Evolutionary conservation across 2,797 vertebrate species (phyloP), one percentile per base, ranked within the genome.

Genomic region (Remorina albescens): DNA sequence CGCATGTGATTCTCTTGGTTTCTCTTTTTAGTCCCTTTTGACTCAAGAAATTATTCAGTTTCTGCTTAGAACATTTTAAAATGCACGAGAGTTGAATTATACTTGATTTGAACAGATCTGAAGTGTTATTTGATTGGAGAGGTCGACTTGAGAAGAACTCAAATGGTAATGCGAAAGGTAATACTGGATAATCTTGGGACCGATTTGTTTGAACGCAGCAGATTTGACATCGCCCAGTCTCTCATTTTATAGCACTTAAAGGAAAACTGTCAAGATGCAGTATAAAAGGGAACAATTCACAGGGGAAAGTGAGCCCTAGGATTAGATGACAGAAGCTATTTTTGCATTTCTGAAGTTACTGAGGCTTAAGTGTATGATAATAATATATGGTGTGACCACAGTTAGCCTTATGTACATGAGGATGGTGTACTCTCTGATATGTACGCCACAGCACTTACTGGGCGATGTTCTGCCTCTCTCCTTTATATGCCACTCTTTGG

Each of bases 401-500:
- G 51, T 63, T 67, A 62, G 68, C 78, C 56, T 58, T 19, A 59
- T 56, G 74, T 82, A 81, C 81, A 75, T 47, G 34, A 80, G 49
- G 69, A 50, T 21, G 67, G 49, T 71, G 55, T 58, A 44, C 76
- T 76, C 67, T 81, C 76, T 62, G 76, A 74, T 78, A 71, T 72
- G 46, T 74, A 70, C 55, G 75, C 81, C 58, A 42, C 81, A 86
- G 86, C 85, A 89, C 90, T 85, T 77, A 78, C 46, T 79, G 74
- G 82, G 37, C 78, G 76, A 79, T 74, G 59, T 58, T 75, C 74
- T 79, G 72, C 59, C 74, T 74, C 76, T 77, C 54, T 86, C 84
- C 70, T 83, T 67, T 81, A 78, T 56, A 82, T 77, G 78, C 87
- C 84, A 88, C 89, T 85, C 87, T 92, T 92, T 94, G 94, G 94